Evolutionary conservation across 2,797 vertebrate genomes (phyloP), one percentile per base, ranked within the genome.

Genomic region (Phoebastria nigripes): DNA sequence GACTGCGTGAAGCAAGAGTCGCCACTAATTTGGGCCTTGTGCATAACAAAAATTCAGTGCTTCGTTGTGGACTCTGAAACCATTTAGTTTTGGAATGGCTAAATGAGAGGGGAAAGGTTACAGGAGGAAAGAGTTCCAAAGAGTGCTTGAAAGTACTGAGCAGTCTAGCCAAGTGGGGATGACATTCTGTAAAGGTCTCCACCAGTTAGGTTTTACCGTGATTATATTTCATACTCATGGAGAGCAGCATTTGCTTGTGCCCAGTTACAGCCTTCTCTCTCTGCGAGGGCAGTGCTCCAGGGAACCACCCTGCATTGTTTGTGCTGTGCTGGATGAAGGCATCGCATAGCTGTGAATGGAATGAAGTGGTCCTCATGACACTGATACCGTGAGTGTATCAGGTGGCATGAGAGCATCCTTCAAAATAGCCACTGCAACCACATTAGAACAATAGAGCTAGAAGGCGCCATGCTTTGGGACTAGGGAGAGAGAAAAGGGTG

Each of bases 11-110:
- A 65, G n/a, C 8, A 37, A 79, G 59, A 56, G 6, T 14, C 2
- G 0, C 5, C 33, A 1, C 6, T 9, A 13, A 44, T 52, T 0
- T 20, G 19, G 26, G 24, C 54, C 31, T 20, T 0, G 0, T 21
- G 21, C 12, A 5, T 22, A 44, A 44, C 12, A 46, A 44, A 80
- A 58, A 14, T 24, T 3, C 20, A 52, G 33, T 22, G 11, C 16
- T 55, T 37, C 37, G 12, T 2, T 44, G 18, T 28, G 51, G 37
- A 16, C 16, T n/a, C 51, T 3, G 35, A 51, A 86, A 13, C 8
- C 14, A 2, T 35, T 81, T 46, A 2, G 1, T 5, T 74, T 15
- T 6, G 44, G 73, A 63, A 35, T 9, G 51, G 22, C 4, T 14
- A 2, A 47, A 56, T 3, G 37, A 7, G 65, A n/a, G 2, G 26